These are phyloP conservation scores for Catharus ustulatus DNA, from an alignment of 2,797 vertebrate species.

Conservation along the genomic window DNA sequence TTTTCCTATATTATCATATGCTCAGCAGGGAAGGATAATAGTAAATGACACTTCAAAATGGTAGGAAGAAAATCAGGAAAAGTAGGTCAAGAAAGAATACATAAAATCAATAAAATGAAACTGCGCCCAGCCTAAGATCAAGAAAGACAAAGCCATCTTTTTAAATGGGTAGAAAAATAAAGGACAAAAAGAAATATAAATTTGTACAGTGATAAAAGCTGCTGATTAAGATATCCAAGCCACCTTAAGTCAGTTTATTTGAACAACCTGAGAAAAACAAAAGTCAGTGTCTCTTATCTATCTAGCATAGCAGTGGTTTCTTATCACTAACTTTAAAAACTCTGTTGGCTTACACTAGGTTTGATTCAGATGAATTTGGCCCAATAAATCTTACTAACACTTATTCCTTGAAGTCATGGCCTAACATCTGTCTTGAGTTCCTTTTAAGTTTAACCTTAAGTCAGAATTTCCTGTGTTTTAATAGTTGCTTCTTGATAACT, in stretches of 20 bases:
- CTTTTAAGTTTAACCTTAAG: constrained; percentile 33
- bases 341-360: neutral
- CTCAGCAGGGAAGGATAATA: neutral
- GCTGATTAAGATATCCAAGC: neutral
- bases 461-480: constrained; percentile 26
- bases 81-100: neutral
- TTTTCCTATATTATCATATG: neutral
- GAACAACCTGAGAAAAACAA: neutral
- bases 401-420: constrained; percentile 31
- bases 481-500: constrained; percentile 10
- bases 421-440: constrained; percentile 1
- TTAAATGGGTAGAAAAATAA: neutral
- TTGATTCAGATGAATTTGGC: constrained; percentile 10
- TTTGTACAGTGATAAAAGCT: neutral
- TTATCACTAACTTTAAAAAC: constrained; percentile 18
- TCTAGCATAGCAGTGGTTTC: neutral
- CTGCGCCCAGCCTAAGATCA: neutral
- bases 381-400: constrained; percentile 42
- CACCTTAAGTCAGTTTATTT: neutral
- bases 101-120: neutral
- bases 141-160: neutral
- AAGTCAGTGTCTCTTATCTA: neutral
- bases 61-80: neutral
- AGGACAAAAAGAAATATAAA: neutral
- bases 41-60: neutral